These are phyloP conservation scores for Drosophila triauraria DNA, from an alignment of 1,140 invertebrate genomes.

Conservation along the genomic window DNA sequence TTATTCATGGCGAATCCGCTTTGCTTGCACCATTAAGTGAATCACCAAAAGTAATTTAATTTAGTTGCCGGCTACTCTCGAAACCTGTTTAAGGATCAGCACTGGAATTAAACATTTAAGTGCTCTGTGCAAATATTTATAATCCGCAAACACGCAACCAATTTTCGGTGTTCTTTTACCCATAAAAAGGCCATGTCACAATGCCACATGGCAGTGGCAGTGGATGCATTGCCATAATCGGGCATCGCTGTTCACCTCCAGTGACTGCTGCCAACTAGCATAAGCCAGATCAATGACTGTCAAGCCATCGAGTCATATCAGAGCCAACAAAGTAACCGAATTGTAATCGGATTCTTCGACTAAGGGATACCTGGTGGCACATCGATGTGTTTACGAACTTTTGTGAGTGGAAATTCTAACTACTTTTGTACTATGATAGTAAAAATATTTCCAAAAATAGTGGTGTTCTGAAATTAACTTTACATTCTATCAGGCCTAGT, in stretches of 20 bases:
- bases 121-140: constrained; percentile 12
- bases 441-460: no score
- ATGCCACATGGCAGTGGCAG: constrained; percentile 32
- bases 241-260: constrained; percentile 38
- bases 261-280: constrained; percentile 51
- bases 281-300: constrained; percentile 69
- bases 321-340: constrained; percentile 12
- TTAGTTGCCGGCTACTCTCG: constrained; percentile 24
- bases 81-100: background rate
- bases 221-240: constrained; percentile 48
- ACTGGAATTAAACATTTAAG: background rate
- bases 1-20: constrained; percentile 37
- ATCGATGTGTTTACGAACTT: background rate
- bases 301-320: constrained; percentile 51
- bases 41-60: constrained; percentile 40
- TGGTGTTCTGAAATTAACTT: no score
- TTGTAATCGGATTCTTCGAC: constrained; percentile 5
- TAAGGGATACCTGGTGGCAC: background rate
- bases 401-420: no score
- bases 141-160: constrained; percentile 4
- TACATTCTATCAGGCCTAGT: no score
- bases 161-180: constrained; percentile 30
- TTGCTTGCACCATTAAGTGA: constrained; percentile 31
- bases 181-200: constrained; percentile 39
- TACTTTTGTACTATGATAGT: no score